phyloP scores from a whole-genome alignment of 2,888 invertebrate genomes.

The Nycteola revayana region DNA sequence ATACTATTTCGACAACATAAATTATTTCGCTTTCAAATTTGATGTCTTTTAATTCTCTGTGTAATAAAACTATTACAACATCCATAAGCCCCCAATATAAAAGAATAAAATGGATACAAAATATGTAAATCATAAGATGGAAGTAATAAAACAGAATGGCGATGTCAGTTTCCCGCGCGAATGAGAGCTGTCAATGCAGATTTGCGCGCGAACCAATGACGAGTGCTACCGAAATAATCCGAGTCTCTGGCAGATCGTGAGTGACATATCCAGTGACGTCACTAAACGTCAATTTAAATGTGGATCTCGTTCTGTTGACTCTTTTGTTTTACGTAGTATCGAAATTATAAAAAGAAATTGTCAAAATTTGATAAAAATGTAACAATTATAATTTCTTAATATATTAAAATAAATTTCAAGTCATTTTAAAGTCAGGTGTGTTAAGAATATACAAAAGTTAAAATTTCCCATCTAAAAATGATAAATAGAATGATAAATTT shows the following conservation, averaged over 20 bases:
- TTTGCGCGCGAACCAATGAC: conserved; percentile 30
- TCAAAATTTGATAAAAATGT: no score
- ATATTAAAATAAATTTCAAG: no score
- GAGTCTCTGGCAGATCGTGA: conserved; percentile 26
- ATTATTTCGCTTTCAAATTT: no score
- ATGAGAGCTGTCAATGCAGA: conserved; percentile 34
- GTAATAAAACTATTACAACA: conserved; percentile 21
- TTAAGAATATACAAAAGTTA: no score
- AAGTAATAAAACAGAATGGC: conserved; percentile 30
- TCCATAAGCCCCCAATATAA: conserved; percentile 14
- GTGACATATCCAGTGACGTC: conserved; percentile 23
- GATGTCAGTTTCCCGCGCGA: conserved; percentile 25
- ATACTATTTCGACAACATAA: no score
- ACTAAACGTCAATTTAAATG: conserved; percentile 18
- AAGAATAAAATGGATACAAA: no score
- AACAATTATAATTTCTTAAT: no score
- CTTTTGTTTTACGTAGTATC: conserved; percentile 14
- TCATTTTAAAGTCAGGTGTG: no score
- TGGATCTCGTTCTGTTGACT: conserved; percentile 11
- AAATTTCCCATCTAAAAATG: no score
- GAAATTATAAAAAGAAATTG: no score
- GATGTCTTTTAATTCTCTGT: conserved; percentile 11
- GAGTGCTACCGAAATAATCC: conserved; percentile 35
- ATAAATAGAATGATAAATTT: no score
- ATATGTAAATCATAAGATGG: conserved; percentile 25